Evolutionary conservation across 2,888 invertebrate species (phyloP).

Genomic region (Pterobdella sp.): DNA sequence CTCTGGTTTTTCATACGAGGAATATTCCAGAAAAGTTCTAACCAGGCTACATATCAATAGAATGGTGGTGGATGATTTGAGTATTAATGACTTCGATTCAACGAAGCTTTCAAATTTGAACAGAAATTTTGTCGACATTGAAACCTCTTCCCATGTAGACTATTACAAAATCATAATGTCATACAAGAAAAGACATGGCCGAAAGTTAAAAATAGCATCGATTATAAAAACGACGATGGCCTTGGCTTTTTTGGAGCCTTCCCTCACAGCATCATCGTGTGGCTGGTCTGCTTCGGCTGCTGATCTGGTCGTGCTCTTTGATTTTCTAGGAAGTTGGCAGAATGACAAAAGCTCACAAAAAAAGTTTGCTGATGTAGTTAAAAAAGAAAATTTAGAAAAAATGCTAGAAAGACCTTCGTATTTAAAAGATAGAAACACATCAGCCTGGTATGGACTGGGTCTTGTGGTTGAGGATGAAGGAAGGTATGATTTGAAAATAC

Average conservation of each 20-base stretch:
- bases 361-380: neutral
- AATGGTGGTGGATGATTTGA: constrained; percentile 38
- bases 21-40: constrained; percentile 39
- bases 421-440: neutral
- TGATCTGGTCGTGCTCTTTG: constrained; percentile 39
- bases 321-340: constrained; percentile 26
- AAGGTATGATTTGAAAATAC: neutral
- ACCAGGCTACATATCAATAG: constrained; percentile 37
- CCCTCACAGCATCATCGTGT: constrained; percentile 43
- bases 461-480: constrained; percentile 44
- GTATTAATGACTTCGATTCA: constrained; percentile 35
- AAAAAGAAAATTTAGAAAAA: constrained; percentile 20
- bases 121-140: neutral
- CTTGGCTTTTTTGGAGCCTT: constrained; percentile 44
- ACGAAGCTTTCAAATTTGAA: constrained; percentile 36
- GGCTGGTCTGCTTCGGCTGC: constrained; percentile 43
- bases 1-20: constrained; percentile 40
- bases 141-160: constrained; percentile 33
- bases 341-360: neutral
- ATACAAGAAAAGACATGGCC: neutral
- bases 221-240: constrained; percentile 37
- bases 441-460: constrained; percentile 43
- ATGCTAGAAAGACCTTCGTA: constrained; percentile 32
- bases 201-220: neutral
- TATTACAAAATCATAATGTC: constrained; percentile 26